Conservation (phyloP, 2,113 vertebrate genomes). For the Neoarius graeffei region DNA sequence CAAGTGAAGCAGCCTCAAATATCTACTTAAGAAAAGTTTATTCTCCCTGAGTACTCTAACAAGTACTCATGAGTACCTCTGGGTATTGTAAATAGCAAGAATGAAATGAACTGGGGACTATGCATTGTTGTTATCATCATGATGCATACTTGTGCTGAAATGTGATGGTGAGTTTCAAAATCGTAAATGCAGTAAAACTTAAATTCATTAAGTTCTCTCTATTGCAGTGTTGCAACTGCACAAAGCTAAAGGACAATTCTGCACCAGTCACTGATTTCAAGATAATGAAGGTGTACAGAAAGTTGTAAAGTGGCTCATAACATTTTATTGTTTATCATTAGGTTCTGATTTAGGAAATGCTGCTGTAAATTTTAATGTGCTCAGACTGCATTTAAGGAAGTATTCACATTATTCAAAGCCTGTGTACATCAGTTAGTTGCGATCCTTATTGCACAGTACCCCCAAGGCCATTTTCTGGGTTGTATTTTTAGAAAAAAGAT, state of each 20-base stretch:
- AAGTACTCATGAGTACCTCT: not conserved
- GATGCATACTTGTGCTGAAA: not conserved
- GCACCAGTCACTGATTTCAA: not conserved
- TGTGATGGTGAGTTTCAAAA: not conserved
- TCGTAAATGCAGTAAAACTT: not conserved
- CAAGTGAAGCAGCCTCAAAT: not conserved
- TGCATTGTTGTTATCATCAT: not conserved
- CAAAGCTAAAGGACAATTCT: not conserved
- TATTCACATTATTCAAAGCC: not conserved
- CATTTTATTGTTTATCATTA: not conserved
- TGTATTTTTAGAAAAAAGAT: not conserved
- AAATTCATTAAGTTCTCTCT: not conserved
- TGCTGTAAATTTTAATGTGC: not conserved
- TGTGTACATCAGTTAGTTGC: not conserved
- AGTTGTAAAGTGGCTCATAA: not conserved
- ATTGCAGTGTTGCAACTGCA: not conserved
- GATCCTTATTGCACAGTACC: not conserved
- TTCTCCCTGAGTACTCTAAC: not conserved
- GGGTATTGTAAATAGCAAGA: not conserved
- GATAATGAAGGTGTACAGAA: not conserved
- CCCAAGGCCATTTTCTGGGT: not conserved
- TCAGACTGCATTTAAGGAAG: not conserved
- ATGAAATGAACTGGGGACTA: not conserved
- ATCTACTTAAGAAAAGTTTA: not conserved
- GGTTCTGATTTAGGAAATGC: not conserved